A percentile compares a stretch with the other conserved stretches of the same genome.
phyloP scores from a whole-genome alignment of 2,113 vertebrate species.

The Microtus pennsylvanicus region DNA sequence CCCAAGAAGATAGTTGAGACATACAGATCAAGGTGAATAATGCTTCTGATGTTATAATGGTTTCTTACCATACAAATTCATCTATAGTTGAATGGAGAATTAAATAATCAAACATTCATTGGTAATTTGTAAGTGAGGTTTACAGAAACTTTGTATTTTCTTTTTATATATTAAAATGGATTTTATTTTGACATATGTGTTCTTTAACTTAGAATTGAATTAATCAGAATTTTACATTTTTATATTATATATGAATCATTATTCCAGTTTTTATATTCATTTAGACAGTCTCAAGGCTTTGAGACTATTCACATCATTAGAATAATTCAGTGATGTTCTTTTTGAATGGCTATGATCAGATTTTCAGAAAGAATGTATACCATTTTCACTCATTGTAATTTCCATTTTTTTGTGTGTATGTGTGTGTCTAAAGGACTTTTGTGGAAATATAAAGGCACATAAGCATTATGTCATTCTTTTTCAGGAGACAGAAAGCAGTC shows the following conservation, averaged over 20 bases:
- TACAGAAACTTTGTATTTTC: constrained; percentile 53
- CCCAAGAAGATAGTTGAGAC: neutral
- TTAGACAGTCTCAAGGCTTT: neutral
- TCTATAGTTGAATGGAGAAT: neutral
- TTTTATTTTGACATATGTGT: constrained; percentile 59
- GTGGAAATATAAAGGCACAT: neutral
- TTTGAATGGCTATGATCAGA: neutral
- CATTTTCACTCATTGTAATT: neutral
- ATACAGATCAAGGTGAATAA: neutral
- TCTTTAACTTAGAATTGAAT: constrained; percentile 51
- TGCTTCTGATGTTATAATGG: neutral
- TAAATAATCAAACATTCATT: neutral
- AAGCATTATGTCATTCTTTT: neutral
- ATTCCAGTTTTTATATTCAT: neutral
- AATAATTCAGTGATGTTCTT: neutral
- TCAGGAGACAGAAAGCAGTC: neutral
- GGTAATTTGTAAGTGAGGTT: neutral
- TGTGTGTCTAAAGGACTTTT: neutral
- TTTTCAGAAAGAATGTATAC: neutral
- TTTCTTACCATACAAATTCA: neutral
- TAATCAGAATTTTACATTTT: constrained; percentile 66
- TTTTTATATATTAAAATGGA: neutral
- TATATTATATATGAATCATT: neutral
- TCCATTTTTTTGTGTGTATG: neutral
- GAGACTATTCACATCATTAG: neutral